Base-by-base conservation (phyloP, 2,888 invertebrate genomes). In the Aleiodes testaceus region DNA sequence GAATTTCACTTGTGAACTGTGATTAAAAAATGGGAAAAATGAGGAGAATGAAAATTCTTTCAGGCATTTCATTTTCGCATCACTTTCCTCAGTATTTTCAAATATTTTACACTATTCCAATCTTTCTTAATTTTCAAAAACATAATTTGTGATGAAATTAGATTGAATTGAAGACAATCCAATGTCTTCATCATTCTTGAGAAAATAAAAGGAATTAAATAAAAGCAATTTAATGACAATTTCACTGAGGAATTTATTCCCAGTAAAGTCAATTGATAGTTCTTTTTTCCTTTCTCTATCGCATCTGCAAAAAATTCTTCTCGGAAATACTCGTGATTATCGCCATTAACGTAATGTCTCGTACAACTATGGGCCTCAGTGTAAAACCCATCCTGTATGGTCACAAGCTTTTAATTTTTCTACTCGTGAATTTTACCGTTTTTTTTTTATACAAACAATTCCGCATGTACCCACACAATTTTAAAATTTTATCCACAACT, bases 261-360 rank as follows among this genome's bases (percentile, higher is more conserved):
- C 47, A 26, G 45, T 63, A 45, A 7, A 12, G 20, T 45, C 45
- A 5, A 63, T 63, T 63, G 63, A 63, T 63, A 44, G 16, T 63
- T 45, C 45, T 26, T 72, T 74, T 75, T 80, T 78, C 71, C 72
- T 74, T 75, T 73, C 69, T 73, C 71, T 77, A 75, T 78, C 74
- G 50, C 36, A 36, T 36, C 30, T 77, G n/a, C 9, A 18, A 42
- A 59, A 59, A 59, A 59, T 59, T 63, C 45, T 63, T 63, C 45
- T 70, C 77, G 70, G 66, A 77, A 79, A 79, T 80, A 78, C 79
- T 77, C 74, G 71, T 78, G 75, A 81, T 82, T 84, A 84, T 83
- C 80, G 80, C 81, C 78, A 84, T 84, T 84, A 84, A 77, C 74
- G 78, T 80, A 82, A 83, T 80, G 79, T 79, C 79, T 79, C 64